Evolutionary conservation across 1,140 invertebrate genomes (phyloP), one percentile per base, ranked within the genome.

Genomic region (Homalodisca vitripennis): DNA sequence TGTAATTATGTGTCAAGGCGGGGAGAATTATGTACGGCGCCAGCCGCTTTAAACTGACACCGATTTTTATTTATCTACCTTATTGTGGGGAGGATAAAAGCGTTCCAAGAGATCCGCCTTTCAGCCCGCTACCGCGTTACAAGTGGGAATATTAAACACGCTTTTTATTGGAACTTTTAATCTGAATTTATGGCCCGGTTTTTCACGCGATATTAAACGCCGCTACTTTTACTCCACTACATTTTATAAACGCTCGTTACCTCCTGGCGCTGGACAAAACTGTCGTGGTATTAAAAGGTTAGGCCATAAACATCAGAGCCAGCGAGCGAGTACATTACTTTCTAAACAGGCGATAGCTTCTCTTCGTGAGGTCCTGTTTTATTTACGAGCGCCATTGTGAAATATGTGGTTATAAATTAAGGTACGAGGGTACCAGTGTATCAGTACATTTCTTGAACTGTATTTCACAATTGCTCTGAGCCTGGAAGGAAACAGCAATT

Each of bases 131-230:
- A 53, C 55, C 26, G 55, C 48, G 3, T 20, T 51, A 51, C 48
- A 51, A 51, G 48, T 51, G 48, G 48, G 48, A 24, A 60, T 60
- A 60, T 60, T 60, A 60, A 60, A 60, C 55, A 29, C 14, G 55
- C 22, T 60, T 60, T 60, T 60, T 60, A 60, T 60, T 60, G 55
- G 22, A 24, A 60, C 55, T 60, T 60, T 30, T 60, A 60, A 60
- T 60, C 55, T 60, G 55, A 60, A 60, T 60, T 60, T 60, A 60
- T 60, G 55, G 24, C 14, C 22, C 55, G 55, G 55, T 60, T 60
- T 60, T 60, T 60, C 55, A 60, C 55, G 55, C 55, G 55, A 60
- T 60, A 60, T 60, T 60, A 60, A 60, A 60, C 55, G 55, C 55
- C 55, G 55, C 55, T 60, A 60, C 55, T 60, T 60, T 60, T 3